Percentiles rank a stretch among this genome's conserved stretches.
Evolutionary conservation across 2,797 vertebrate species (phyloP).

Genomic region (Coranthus polyacanthus): DNA sequence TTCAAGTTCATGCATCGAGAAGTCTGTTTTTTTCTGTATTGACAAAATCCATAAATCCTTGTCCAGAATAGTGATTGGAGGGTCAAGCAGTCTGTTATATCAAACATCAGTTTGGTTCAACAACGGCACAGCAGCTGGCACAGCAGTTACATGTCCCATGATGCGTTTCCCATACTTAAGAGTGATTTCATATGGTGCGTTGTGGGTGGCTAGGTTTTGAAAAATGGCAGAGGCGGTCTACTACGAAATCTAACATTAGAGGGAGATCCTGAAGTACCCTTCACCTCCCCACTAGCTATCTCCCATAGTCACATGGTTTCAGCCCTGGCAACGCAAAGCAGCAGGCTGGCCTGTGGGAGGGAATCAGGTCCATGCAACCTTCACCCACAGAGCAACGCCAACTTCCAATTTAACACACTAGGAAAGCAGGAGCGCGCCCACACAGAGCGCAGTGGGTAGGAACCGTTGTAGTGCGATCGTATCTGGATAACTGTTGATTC

Average conservation of each 20-base stretch:
- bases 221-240: constrained; percentile 64
- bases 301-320: constrained; percentile 52
- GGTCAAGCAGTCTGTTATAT: constrained; percentile 21
- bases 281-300: constrained; percentile 60
- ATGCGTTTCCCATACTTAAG: constrained; percentile 41
- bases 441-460: constrained; percentile 59
- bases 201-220: constrained; percentile 64
- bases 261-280: constrained; percentile 72
- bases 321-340: constrained; percentile 41
- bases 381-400: constrained; percentile 62
- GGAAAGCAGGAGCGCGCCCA: constrained; percentile 54
- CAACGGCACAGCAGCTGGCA: constrained; percentile 29
- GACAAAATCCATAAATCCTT: constrained; percentile 32
- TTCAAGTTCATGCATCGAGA: background rate
- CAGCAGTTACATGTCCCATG: constrained; percentile 14
- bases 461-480: constrained; percentile 44
- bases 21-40: constrained; percentile 4
- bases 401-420: constrained; percentile 67
- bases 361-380: constrained; percentile 70
- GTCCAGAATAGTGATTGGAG: constrained; percentile 15
- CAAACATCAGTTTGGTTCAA: constrained; percentile 39
- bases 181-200: constrained; percentile 59
- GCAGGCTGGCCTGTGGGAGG: constrained; percentile 68
- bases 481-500: constrained; percentile 55
- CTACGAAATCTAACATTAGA: constrained; percentile 64